These are phyloP conservation scores for Argyresthia albistria DNA, from an alignment of 2,888 invertebrate species.

Conservation along the genomic window DNA sequence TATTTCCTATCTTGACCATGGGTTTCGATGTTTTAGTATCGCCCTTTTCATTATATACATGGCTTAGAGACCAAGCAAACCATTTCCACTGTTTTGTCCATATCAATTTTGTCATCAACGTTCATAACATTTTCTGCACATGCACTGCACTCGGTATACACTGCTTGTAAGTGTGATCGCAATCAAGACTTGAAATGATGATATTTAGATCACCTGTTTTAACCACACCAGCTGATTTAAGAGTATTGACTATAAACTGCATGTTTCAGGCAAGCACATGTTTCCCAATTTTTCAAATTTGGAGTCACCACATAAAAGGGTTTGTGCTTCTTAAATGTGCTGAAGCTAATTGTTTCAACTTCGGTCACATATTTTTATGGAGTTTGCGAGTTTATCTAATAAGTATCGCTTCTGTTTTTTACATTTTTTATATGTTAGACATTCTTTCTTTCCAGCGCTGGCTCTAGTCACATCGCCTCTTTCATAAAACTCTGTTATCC, in stretches of 20 bases:
- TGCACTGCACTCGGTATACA: neutral
- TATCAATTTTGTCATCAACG: neutral
- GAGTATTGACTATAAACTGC: too few relatives aligned
- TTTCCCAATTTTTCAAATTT: neutral
- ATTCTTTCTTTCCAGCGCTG: constrained; percentile 4
- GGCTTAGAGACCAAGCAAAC: neutral
- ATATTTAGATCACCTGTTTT: neutral
- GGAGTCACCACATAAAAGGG: neutral
- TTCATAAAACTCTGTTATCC: constrained; percentile 3
- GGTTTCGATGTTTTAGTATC: neutral
- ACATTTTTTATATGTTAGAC: neutral
- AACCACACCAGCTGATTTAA: neutral
- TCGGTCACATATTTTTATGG: constrained; percentile 12
- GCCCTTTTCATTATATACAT: neutral
- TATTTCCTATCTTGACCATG: neutral
- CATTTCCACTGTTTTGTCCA: neutral
- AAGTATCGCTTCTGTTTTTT: constrained; percentile 7
- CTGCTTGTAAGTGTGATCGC: neutral
- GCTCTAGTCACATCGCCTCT: constrained; percentile 4
- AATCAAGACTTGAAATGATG: neutral
- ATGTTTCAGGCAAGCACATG: neutral
- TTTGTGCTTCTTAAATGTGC: neutral
- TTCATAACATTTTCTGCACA: neutral
- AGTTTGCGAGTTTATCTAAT: constrained; percentile 9
- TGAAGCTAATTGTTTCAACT: constrained; percentile 11